Base-by-base conservation (phyloP, 2,888 invertebrate genomes). In the Plutella xylostella region DNA sequence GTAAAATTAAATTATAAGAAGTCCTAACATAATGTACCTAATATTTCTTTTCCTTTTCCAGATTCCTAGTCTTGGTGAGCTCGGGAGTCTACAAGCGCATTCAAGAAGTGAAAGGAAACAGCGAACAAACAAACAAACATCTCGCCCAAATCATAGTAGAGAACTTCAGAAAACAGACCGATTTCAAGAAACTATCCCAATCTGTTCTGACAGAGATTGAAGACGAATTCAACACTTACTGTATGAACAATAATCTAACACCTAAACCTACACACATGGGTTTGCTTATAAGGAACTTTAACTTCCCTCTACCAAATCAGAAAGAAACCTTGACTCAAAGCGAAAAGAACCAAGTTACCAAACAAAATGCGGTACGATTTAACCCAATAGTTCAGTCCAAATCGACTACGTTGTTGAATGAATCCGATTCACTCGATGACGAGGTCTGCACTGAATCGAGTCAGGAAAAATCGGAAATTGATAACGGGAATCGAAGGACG, bases 161-260 rank as follows among this genome's bases (percentile, higher is more conserved):
- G 61, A 91, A 92, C 86, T 95, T 96, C 66, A 77, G 91, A 5
- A 88, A 89, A 39, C 92, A 95, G 63, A 87, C 91, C 0, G 91
- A 94, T 12, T 80, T 96, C 52, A 90, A 88, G 17, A 90, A 90
- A 28, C 94, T 96, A 38, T 93, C 95, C 12, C 94, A 96, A 72
- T 90, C 92, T 0, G 94, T 94, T 0, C 88, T 96, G 0, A 91
- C 94, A 62, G 92, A 92, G 69, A 89, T 93, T 1, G 92, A 93
- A 12, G 85, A 92, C n/a, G 87, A 92, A 47, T 95, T 95, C 64
- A 91, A 93, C 35, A 91, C 93, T 38, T 88, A 89, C 48, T 93
- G 89, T 62, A 88, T 91, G 72, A 80, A 67, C 54, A 80, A 74
- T 43, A 85, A 78, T 40, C 61, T 80, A 34, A 82, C 78, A 1